Evolutionary conservation across 1,140 invertebrate genomes (phyloP), one percentile per base, ranked within the genome.

Genomic region (Pogonomyrmex barbatus): DNA sequence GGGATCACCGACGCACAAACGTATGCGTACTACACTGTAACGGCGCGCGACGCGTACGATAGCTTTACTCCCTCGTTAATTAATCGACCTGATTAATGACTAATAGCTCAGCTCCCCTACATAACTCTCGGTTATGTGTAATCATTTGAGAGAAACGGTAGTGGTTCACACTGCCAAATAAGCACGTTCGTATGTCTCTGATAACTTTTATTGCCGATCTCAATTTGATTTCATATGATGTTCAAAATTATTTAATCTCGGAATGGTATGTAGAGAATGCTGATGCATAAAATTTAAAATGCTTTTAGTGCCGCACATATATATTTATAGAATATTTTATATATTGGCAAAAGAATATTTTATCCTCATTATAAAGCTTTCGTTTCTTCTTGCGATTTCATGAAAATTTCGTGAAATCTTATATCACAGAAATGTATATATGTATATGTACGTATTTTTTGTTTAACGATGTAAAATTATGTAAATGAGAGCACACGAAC

Each of bases 1-100:
- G 96, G 96, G 97, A 89, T 97, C 96, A 47, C 96, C 96, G 24
- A 96, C 96, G 90, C 96, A 97, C 93, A 97, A 97, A 94, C 95
- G 96, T 90, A 95, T 94, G 88, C 94, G 95, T 92, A 95, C 96
- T 92, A 95, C 96, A 87, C 95, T 95, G 94, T 96, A 95, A 95
- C 94, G 90, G 88, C 91, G 92, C 97, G 94, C 92, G 89, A 97
- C 93, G 88, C 89, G 90, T 94, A 92, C 92, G 92, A 91, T 94
- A 94, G 92, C 92, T 89, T 92, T 88, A 87, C 90, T 87, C 92
- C 91, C 89, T 90, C 85, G 85, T 91, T 90, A 88, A 92, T 90
- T 89, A 89, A 89, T 91, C 88, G 82, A 86, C 82, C 78, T 50
- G 87, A 89, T 90, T 87, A 81, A 91, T 92, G 89, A 87, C 79